Evolutionary conservation across 2,113 vertebrate genomes (phyloP).

Genomic region (Eudorcas thomsonii): DNA sequence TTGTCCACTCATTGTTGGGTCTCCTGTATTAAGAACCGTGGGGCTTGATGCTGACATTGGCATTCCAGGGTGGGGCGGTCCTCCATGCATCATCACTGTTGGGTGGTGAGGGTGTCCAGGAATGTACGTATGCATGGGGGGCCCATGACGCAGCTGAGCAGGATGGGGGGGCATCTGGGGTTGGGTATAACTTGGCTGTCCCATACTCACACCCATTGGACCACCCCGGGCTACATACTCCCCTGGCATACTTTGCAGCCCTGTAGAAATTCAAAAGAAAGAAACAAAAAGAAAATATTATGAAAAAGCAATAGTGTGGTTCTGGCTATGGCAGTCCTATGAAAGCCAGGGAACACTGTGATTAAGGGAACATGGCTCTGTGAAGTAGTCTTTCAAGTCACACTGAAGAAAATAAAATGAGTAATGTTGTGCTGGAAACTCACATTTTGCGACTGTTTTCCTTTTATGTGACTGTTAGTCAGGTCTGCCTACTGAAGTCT

Average conservation of each 20-base stretch:
- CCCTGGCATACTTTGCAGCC: constrained; percentile 93
- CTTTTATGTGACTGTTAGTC: background rate
- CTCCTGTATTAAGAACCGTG: constrained; percentile 87
- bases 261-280: constrained; percentile 81
- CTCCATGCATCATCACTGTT: constrained; percentile 91
- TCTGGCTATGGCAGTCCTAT: constrained; percentile 17
- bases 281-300: constrained; percentile 66
- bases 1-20: constrained; percentile 89
- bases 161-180: constrained; percentile 89
- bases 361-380: constrained; percentile 2
- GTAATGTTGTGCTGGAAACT: background rate
- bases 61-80: constrained; percentile 91
- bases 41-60: constrained; percentile 90
- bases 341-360: constrained; percentile 34
- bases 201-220: constrained; percentile 90
- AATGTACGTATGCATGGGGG: constrained; percentile 92
- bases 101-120: constrained; percentile 92
- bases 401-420: constrained; percentile 17
- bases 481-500: background rate
- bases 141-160: constrained; percentile 88
- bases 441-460: background rate
- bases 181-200: constrained; percentile 88
- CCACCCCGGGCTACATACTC: constrained; percentile 93
- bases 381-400: constrained; percentile 18
- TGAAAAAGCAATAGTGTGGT: constrained; percentile 43